Conservation (phyloP, 2,888 invertebrate genomes). For the Prenolepis imparis region DNA sequence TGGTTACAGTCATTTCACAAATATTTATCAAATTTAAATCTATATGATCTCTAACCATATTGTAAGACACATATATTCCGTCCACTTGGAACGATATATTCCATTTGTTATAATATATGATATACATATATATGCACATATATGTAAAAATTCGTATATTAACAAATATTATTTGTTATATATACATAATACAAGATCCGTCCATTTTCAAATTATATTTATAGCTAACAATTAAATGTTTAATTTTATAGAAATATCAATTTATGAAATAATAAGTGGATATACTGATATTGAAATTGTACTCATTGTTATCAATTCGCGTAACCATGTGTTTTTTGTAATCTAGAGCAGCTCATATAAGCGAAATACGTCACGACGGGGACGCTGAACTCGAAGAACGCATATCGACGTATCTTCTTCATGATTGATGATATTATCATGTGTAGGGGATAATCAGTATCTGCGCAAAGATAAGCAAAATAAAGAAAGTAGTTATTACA, state of each 20-base stretch:
- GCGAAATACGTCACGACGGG: neutral
- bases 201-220: slow-evolving; percentile 52
- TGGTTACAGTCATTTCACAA: neutral
- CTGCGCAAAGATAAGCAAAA: slow-evolving; percentile 63
- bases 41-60: neutral
- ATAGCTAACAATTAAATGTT: neutral
- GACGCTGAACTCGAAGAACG: neutral
- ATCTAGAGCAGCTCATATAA: neutral
- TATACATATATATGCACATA: neutral
- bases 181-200: slow-evolving; percentile 9
- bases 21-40: slow-evolving; percentile 29
- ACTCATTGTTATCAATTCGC: neutral
- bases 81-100: slow-evolving; percentile 34
- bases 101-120: neutral
- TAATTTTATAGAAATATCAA: neutral
- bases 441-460: slow-evolving; percentile 60
- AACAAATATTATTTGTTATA: slow-evolving; percentile 16
- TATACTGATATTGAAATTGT: neutral
- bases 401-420: slow-evolving; percentile 33
- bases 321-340: neutral
- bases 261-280: neutral
- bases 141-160: neutral
- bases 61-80: slow-evolving; percentile 16
- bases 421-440: slow-evolving; percentile 44
- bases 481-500: slow-evolving; percentile 51